Base-by-base conservation (phyloP, 2,113 vertebrate genomes). In the Seriola aureovittata region DNA sequence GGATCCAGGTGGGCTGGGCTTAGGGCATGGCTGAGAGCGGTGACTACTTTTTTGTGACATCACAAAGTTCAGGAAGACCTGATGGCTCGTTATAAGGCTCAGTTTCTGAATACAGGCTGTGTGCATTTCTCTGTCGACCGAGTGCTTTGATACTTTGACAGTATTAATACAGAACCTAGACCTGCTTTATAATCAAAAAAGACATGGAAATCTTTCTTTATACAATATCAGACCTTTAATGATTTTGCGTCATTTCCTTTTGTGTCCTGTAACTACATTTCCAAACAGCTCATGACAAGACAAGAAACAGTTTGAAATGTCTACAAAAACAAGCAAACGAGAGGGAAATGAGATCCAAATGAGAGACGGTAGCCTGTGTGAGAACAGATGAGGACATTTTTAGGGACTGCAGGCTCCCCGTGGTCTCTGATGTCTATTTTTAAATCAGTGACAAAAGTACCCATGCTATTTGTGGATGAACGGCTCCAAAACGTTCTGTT, bases 361-460 rank as follows among this genome's bases (percentile, higher is more conserved):
- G 73, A 88, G 21, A 82, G 82, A 89, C 54, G 29, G 36, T 54
- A 21, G 84, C 32, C 58, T 40, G 63, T 75, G 69, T 57, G 69
- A 82, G 52, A 81, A 71, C 25, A 85, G n/a, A 78, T 13, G 65
- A 75, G 65, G 67, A 71, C 73, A 19, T 77, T 82, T 90, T 84
- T 65, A 78, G 76, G 44, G 44, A 80, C 60, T 52, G 13, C 60
- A 60, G 81, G 10, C 74, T 80, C 78, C 81, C 50, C 85, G 81
- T 77, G 79, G 85, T 90, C 84, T 54, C 14, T 0, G 12, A 9
- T 36, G 6, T 75, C 89, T 91, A 89, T 88, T 90, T 91, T 87
- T 87, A 85, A 83, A 85, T 42, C 57, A n/a, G 25, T 77, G 80
- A 90, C 85, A 91, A 91, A 93, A 91, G 88, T 85, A 84, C 78